These are phyloP conservation scores for Oncorhynchus tshawytscha DNA, from an alignment of 2,113 vertebrate genomes.

Conservation along the genomic window DNA sequence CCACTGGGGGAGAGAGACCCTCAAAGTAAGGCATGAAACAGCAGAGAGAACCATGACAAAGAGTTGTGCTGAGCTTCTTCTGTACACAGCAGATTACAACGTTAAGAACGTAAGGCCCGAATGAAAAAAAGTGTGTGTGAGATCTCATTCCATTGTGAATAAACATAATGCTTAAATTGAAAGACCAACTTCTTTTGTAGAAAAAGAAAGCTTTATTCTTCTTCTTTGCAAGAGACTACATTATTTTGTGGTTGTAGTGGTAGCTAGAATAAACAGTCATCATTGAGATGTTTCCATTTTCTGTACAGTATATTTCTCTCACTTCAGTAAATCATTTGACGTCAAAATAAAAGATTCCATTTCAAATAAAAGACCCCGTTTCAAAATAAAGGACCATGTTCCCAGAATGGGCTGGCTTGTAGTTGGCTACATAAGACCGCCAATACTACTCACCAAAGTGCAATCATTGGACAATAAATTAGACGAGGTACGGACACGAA, in stretches of 20 bases:
- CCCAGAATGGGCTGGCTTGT: too few relatives aligned
- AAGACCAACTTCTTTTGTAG: background rate
- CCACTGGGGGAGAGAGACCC: background rate
- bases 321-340: too few relatives aligned
- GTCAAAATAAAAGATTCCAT: too few relatives aligned
- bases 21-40: slow-evolving; percentile 8
- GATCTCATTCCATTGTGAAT: background rate
- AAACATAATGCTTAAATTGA: background rate
- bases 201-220: background rate
- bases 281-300: too few relatives aligned
- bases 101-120: background rate
- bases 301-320: too few relatives aligned
- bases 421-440: too few relatives aligned
- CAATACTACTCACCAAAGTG: too few relatives aligned
- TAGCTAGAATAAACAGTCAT: too few relatives aligned
- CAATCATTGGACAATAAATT: too few relatives aligned
- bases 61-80: background rate
- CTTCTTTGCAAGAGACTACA: background rate
- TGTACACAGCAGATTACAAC: background rate
- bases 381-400: too few relatives aligned
- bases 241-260: background rate
- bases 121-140: background rate
- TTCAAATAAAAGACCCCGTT: too few relatives aligned
- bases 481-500: too few relatives aligned
- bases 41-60: background rate